Conservation (phyloP, 2,113 vertebrate genomes). For the Halcyon senegalensis region DNA sequence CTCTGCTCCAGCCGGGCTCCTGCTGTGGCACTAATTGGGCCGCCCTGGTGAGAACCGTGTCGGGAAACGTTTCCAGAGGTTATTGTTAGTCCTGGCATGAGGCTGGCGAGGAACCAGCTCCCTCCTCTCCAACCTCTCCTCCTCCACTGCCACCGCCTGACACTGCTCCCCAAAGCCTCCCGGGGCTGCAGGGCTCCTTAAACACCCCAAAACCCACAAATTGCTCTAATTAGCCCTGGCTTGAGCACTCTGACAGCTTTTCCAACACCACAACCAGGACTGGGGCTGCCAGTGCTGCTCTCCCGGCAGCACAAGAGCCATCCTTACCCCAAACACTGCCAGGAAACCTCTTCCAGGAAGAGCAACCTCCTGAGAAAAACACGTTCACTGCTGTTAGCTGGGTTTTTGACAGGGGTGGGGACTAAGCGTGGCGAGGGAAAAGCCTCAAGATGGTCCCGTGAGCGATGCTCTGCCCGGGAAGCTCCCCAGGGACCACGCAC, state of each 20-base stretch:
- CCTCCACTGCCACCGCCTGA: not conserved
- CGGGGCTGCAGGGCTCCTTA: not conserved
- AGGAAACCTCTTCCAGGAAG: conserved; percentile 35
- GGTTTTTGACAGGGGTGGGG: not conserved
- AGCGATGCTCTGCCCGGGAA: not conserved
- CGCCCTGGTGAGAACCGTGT: conserved; percentile 34
- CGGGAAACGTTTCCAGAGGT: conserved; percentile 15
- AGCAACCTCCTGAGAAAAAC: conserved; percentile 43
- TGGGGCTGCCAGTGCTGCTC: rapidly evolving
- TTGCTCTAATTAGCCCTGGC: not conserved
- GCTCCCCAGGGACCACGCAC: rapidly evolving
- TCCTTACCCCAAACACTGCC: not conserved
- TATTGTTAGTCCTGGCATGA: conserved; percentile 61
- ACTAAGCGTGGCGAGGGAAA: not conserved
- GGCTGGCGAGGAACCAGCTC: conserved; percentile 58
- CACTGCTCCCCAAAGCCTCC: not conserved
- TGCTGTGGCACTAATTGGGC: conserved; percentile 69
- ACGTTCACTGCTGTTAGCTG: not conserved
- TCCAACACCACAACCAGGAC: rapidly evolving
- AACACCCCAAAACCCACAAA: not conserved
- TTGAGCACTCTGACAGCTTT: too few relatives aligned
- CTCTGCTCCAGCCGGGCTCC: conserved; percentile 51
- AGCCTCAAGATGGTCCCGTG: not conserved
- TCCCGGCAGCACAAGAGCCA: not conserved
- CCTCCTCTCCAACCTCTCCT: conserved; percentile 26